Base-by-base conservation (phyloP, 1,140 invertebrate genomes). In the Zaprionus capensis region DNA sequence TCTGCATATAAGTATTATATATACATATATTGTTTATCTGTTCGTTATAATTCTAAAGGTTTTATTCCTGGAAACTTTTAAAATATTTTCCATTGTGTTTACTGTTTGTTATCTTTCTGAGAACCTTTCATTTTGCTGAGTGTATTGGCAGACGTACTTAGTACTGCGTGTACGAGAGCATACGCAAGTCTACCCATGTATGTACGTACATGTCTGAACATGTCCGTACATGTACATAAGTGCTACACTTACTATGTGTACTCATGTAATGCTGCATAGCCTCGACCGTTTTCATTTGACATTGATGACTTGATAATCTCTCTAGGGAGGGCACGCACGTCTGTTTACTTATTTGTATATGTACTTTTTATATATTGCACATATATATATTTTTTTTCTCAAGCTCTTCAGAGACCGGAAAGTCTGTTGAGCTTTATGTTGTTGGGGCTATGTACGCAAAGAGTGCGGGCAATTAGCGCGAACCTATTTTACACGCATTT, bases 221-320 rank as follows among this genome's bases (percentile, higher is more conserved):
- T 49, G 46, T 20, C 28, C 31, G 14, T 63, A 53, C 31, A 12
- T 34, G 34, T 34, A 14, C 22, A 20, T 51, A 17, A 22, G 22
- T 41, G 34, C 31, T 17, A 38, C 46, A 51, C 46, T 51, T 24
- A 24, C 12, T 51, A 22, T 67, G n/a, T 34, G 15, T 17, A 56
- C 12, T 62, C 49, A 65, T 71, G 55, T 76, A 71, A 76, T 71
- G 69, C 68, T 64, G 61, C 73, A 71, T 36, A 55, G 55, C 68
- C 68, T 76, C 68, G 55, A 65, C 24, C 46, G 55, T 59, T 55
- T 65, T 59, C 26, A 53, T 24, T 57, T 71, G 69, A 71, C 69
- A 71, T 76, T 71, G 69, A 71, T 53, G 36, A 46, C 46, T 75
- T 75, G 66, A 75, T 75, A 75, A 71, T 64, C 72, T 65, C 73